phyloP scores from a whole-genome alignment of 2,113 vertebrate species.

The Catharus fuscescens region DNA sequence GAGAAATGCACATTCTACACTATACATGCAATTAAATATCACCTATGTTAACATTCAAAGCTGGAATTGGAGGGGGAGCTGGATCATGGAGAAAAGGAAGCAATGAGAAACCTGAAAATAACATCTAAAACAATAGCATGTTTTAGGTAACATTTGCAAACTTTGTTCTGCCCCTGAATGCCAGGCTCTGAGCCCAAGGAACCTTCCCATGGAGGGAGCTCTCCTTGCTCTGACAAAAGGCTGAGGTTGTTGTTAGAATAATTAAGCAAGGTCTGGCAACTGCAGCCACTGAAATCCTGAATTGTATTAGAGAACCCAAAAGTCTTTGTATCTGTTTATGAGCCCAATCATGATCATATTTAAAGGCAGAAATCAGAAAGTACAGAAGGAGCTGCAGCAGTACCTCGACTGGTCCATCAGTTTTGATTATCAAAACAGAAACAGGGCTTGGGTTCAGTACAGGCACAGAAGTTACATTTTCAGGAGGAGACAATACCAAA shows the following conservation, averaged over 20 bases:
- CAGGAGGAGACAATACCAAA: background rate
- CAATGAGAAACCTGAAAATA: background rate
- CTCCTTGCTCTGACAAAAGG: background rate
- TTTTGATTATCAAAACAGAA: background rate
- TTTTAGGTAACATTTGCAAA: background rate
- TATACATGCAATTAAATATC: background rate
- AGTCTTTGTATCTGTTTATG: background rate
- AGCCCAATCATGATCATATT: background rate
- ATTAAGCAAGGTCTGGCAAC: background rate
- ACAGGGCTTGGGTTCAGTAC: background rate
- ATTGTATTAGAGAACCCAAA: background rate
- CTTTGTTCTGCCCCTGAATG: background rate
- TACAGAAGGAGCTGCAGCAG: background rate
- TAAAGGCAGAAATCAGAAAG: background rate
- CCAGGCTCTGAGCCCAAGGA: background rate
- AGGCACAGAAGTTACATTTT: background rate
- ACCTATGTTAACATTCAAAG: background rate
- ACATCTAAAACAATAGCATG: background rate
- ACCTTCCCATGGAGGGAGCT: accelerated
- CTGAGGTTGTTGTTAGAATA: background rate
- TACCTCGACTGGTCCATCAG: background rate
- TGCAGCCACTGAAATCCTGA: background rate
- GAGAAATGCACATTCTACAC: background rate
- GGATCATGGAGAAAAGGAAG: background rate
- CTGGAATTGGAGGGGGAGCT: background rate